These are phyloP conservation scores for Mesaphorura yosii DNA, from an alignment of 1,140 invertebrate species.

Conservation along the genomic window DNA sequence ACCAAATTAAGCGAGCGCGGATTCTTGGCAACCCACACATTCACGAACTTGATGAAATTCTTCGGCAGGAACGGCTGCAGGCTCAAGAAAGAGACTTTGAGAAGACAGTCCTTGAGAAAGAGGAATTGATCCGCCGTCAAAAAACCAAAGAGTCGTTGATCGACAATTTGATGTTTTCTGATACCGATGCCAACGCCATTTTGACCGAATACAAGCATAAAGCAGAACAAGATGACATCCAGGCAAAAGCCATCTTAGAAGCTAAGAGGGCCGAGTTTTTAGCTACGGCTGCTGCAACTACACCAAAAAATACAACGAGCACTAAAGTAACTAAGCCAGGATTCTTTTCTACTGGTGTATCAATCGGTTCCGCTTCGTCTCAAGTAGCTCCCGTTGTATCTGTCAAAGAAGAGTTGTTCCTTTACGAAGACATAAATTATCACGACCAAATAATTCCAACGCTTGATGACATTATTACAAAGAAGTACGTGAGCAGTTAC, in stretches of 20 bases:
- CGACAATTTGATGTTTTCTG: conserved; percentile 87
- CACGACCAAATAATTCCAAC: too few species aligned
- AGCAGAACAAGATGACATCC: conserved; percentile 41
- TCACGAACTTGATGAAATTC: conserved; percentile 70
- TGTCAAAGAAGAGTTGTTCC: conserved; percentile 56
- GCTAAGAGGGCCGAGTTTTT: too few species aligned
- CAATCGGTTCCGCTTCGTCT: too few species aligned
- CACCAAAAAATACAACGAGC: too few species aligned
- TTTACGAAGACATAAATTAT: too few species aligned
- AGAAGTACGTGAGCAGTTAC: too few species aligned
- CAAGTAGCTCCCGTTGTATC: too few species aligned
- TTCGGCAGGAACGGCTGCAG: conserved; percentile 69
- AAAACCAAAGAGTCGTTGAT: conserved; percentile 79
- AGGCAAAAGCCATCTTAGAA: too few species aligned
- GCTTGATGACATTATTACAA: too few species aligned
- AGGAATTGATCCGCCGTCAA: conserved; percentile 69
- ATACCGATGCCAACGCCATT: conserved; percentile 74
- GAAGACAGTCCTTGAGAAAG: conserved; percentile 50
- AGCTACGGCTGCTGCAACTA: too few species aligned
- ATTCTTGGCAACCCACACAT: conserved; percentile 35
- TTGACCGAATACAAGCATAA: conserved; percentile 63
- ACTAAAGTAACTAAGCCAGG: too few species aligned
- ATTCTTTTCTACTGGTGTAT: too few species aligned
- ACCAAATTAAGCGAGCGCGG: conserved; percentile 56
- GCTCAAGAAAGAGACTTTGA: conserved; percentile 53